Conservation (phyloP, 2,797 vertebrate species). For the Anisognathus igniventris region DNA sequence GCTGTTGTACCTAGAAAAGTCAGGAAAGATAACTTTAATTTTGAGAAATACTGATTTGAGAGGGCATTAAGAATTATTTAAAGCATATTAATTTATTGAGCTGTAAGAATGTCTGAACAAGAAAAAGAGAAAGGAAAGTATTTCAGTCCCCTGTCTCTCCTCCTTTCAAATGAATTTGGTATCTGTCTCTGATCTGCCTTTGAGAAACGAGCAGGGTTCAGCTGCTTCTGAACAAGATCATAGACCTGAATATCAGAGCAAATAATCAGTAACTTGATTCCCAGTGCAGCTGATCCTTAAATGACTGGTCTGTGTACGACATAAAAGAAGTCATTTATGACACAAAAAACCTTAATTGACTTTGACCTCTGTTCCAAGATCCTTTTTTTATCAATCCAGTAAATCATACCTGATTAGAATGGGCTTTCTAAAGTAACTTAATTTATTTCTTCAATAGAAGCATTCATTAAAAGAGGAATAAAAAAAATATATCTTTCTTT, state of each 20-base stretch:
- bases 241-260: conserved; percentile 27
- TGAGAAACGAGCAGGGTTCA: not conserved
- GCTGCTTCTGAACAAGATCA: not conserved
- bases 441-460: not conserved
- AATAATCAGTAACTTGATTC: conserved; percentile 30
- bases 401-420: conserved; percentile 14
- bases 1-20: not conserved
- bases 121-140: not conserved
- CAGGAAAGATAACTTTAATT: not conserved
- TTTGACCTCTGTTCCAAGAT: not conserved
- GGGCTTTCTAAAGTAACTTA: not conserved
- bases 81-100: not conserved
- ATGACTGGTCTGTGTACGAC: conserved; percentile 16
- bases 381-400: not conserved
- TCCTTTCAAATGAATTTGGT: not conserved
- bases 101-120: not conserved
- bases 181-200: not conserved
- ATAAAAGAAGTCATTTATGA: conserved; percentile 60
- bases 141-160: not conserved
- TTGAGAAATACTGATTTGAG: not conserved
- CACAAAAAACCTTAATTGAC: conserved; percentile 1
- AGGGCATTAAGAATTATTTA: not conserved
- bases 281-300: conserved; percentile 18
- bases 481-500: not conserved
- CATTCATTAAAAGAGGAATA: not conserved